Percentiles rank a stretch among this genome's conserved stretches.
Conservation (phyloP, 2,888 invertebrate genomes). For the Eupithecia inturbata region DNA sequence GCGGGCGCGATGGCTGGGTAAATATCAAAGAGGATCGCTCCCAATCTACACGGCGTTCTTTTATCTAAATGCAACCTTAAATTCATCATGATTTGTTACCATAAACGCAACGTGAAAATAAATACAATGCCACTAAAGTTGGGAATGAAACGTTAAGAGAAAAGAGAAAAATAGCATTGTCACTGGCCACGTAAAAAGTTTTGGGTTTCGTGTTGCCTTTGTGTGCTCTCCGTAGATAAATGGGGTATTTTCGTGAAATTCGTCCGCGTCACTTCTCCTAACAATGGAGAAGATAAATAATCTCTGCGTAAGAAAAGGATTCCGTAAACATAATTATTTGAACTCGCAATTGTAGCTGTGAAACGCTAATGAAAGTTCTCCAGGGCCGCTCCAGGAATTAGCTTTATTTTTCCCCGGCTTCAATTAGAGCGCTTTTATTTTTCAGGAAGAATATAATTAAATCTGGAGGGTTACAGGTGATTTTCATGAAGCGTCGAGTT, state of each 20-base stretch:
- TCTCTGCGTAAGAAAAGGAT: slow-evolving; percentile 82
- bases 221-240: slow-evolving; percentile 79
- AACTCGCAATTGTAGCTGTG: slow-evolving; percentile 81
- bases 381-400: slow-evolving; percentile 70
- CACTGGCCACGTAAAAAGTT: slow-evolving; percentile 83
- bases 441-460: slow-evolving; percentile 74
- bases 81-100: slow-evolving; percentile 52
- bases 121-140: slow-evolving; percentile 68
- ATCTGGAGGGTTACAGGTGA: slow-evolving; percentile 66
- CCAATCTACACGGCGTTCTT: slow-evolving; percentile 59
- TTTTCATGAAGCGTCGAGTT: slow-evolving; percentile 39
- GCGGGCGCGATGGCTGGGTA: slow-evolving; percentile 71
- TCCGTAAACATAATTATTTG: slow-evolving; percentile 83
- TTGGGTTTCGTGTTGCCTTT: slow-evolving; percentile 80
- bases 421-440: slow-evolving; percentile 73
- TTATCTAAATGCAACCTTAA: slow-evolving; percentile 53
- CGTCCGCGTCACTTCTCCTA: slow-evolving; percentile 81
- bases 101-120: slow-evolving; percentile 58
- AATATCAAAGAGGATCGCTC: slow-evolving; percentile 68
- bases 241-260: slow-evolving; percentile 82
- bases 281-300: slow-evolving; percentile 83
- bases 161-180: slow-evolving; percentile 78
- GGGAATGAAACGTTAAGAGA: slow-evolving; percentile 77
- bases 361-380: slow-evolving; percentile 78
- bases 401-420: slow-evolving; percentile 70